Conservation (phyloP, 2,113 vertebrate genomes). For the Silurus asotus region DNA sequence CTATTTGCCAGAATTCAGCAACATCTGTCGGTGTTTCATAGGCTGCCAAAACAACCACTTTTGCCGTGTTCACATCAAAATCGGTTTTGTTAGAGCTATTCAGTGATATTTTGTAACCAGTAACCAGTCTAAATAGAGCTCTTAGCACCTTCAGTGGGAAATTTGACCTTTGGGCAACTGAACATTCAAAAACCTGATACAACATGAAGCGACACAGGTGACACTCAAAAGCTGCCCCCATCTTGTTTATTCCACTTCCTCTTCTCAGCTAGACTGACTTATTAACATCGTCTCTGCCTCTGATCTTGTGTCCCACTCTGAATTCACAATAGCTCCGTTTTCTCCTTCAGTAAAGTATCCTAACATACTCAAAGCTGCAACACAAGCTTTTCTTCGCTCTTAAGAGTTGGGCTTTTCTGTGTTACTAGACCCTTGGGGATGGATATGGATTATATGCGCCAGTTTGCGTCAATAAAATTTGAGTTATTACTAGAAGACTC, state of each 20-base stretch:
- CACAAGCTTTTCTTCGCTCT: conserved; percentile 40
- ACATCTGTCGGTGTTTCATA: not conserved
- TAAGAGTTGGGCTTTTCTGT: conserved; percentile 44
- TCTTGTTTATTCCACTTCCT: not conserved
- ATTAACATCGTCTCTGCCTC: conserved; percentile 38
- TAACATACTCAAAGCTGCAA: conserved; percentile 36
- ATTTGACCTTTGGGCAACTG: conserved; percentile 17
- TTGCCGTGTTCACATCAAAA: conserved; percentile 40
- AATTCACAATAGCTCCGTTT: conserved; percentile 1
- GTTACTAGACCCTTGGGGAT: conserved; percentile 47
- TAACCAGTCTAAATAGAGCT: conserved; percentile 13
- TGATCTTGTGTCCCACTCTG: conserved; percentile 24
- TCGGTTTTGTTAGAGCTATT: conserved; percentile 22
- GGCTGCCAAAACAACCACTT: not conserved
- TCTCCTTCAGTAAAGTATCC: conserved; percentile 38
- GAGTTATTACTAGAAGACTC: not conserved
- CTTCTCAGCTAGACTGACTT: not conserved
- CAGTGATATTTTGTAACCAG: not conserved
- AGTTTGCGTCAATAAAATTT: not conserved
- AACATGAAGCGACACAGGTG: conserved; percentile 24
- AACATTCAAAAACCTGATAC: conserved; percentile 35
- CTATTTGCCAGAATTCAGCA: not conserved
- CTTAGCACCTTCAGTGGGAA: conserved; percentile 26
- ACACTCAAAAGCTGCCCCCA: conserved; percentile 18
- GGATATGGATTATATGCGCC: not conserved